phyloP scores from a whole-genome alignment of 2,888 invertebrate species.

The Trichogramma dendrolimi region DNA sequence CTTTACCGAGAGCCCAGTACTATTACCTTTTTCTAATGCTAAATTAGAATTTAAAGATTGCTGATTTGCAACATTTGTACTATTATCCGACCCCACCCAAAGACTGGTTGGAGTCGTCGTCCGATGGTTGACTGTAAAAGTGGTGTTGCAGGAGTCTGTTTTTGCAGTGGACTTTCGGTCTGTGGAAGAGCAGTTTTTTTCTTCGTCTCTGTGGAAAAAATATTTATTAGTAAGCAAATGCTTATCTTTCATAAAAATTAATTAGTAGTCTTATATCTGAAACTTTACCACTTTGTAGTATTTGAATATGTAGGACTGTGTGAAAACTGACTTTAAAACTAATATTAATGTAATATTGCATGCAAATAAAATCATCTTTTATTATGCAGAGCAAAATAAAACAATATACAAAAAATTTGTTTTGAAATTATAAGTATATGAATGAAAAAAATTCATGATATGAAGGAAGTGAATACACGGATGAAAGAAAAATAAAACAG shows the following conservation, averaged over 20 bases:
- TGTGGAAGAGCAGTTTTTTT: conserved; percentile 76
- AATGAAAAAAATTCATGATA: conserved; percentile 3
- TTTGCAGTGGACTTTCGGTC: conserved; percentile 83
- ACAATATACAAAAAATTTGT: background rate
- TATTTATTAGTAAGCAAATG: no score
- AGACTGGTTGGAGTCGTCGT: conserved; percentile 51
- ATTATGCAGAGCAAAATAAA: no score
- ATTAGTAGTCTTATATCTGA: no score
- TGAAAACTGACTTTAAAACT: no score
- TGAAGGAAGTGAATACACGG: background rate
- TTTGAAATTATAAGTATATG: background rate
- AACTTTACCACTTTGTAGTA: no score
- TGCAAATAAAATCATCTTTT: conserved; percentile 6
- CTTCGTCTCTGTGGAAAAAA: conserved; percentile 61
- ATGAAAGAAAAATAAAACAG: background rate
- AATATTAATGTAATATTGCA: background rate
- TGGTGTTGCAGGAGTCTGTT: conserved; percentile 54
- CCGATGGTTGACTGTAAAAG: conserved; percentile 46
- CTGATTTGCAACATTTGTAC: conserved; percentile 44
- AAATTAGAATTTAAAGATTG: conserved; percentile 40
- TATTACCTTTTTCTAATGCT: conserved; percentile 54
- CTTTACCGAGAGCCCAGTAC: conserved; percentile 51
- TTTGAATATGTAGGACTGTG: no score
- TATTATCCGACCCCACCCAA: conserved; percentile 48
- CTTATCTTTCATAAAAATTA: no score